These are phyloP conservation scores for Sycophaga agraensis DNA, from an alignment of 1,140 invertebrate genomes.

Conservation along the genomic window DNA sequence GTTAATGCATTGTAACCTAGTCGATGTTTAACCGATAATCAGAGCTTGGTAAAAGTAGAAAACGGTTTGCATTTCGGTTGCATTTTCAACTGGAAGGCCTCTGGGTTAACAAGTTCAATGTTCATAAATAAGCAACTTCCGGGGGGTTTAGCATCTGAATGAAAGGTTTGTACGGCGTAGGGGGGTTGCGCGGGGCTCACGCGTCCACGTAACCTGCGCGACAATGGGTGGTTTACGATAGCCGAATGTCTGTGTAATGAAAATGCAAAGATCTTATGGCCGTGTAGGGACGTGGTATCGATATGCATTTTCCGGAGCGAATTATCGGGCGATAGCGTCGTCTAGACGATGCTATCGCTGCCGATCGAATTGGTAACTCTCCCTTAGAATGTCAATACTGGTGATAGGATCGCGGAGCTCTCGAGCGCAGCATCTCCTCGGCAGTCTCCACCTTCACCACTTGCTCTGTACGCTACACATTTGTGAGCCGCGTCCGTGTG, in stretches of 20 bases:
- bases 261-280: neutral
- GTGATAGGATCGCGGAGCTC: conserved; percentile 17
- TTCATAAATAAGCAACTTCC: no score
- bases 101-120: no score
- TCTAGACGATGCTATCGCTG: conserved; percentile 28
- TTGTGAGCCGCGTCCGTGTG: no score
- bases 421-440: neutral
- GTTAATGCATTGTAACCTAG: no score
- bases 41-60: no score
- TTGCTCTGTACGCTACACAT: neutral
- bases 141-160: no score
- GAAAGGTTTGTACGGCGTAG: no score
- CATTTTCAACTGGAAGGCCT: no score
- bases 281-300: neutral
- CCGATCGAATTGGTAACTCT: conserved; percentile 17
- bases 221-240: no score
- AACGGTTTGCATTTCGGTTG: no score
- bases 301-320: conserved; percentile 6
- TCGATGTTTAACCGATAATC: no score
- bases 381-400: conserved; percentile 27
- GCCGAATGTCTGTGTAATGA: neutral
- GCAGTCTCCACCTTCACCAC: neutral
- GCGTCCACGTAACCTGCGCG: no score
- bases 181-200: neutral
- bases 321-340: conserved; percentile 22